Evolutionary conservation across 2,888 invertebrate genomes (phyloP), one percentile per base, ranked within the genome.

Genomic region (Pecten maximus): DNA sequence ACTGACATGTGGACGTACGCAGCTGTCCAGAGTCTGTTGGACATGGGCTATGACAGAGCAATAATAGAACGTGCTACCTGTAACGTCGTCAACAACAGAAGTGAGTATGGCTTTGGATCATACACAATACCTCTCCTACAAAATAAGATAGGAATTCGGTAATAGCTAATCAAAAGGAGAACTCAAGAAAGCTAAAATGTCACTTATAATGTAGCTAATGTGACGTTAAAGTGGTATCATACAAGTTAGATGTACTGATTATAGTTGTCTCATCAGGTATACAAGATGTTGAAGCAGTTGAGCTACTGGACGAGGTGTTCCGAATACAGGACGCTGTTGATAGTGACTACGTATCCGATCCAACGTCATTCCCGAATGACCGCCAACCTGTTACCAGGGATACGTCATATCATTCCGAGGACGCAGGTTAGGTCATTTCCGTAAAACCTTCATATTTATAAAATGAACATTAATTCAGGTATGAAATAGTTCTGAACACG

Each of bases 21-120:
- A 39, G 40, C 89, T 35, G 89, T 89, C 15, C 89, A 86, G 39
- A 89, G 89, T 44, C 35, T 89, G 39, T 35, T 86, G 12, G 48
- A 89, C 40, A 89, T 89, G 89, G 89, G 89, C 12, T 87, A 89
- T 39, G 28, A 40, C 0, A 40, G 35, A 39, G 86, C 44, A 23
- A 48, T 86, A 10, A 87, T 89, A 15, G 44, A 87, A 23, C 35
- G 74, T 28, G 89, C 89, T 3, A n/a, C 48, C 39, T 35, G 48
- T 86, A 23, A 40, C 15, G n/a, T 89, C 3, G 44, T 23, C 35
- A 40, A 16, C 8, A 40, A 40, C 23, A 89, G 87, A 89, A 40
- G 89, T 89, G 87, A 44, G 87, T 44, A 19, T 44, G 16, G 2
- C 6, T 23, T 48, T 19, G 15, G 1, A 10, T 48, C 48, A 16